Evolutionary conservation across 2,113 vertebrate species (phyloP), one percentile per base, ranked within the genome.

Genomic region (Pandion haliaetus): DNA sequence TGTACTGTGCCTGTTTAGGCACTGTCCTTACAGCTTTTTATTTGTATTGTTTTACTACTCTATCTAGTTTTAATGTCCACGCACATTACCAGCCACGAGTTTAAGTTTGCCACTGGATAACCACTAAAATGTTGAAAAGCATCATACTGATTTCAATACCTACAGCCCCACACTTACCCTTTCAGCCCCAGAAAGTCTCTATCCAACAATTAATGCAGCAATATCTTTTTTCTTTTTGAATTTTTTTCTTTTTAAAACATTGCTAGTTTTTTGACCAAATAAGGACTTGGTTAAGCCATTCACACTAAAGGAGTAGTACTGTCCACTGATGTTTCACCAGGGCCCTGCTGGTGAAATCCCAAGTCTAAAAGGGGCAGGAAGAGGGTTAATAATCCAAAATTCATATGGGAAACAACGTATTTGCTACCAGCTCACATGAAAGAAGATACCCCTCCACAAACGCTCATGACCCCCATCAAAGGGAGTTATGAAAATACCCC

Each of bases 121-220:
- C 15, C 20, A 79, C 19, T 82, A 34, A 79, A 89, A 84, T 29
- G 4, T 29, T 81, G 17, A 81, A 82, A 81, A 66, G 23, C 12
- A 29, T 18, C 3, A 2, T 40, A 54, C 9, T 26, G 67, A 83
- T 78, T 70, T 36, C 28, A 58, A 18, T n/a, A 84, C 5, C 31
- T 70, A 12, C 0, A 0, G 28, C 14, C 6, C n/a, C 19, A 86
- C 55, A 79, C 25, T 23, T 71, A 58, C 3, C 5, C 14, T 81
- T 81, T 81, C 10, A 13, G 20, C 3, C 21, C 24, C 3, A 5
- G 42, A 73, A 78, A n/a, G 3, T 67, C 31, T 59, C 6, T 63
- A 42, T 59, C 40, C 18, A 77, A 65, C 28, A 58, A 50, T 26
- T 66, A 82, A 49, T 34, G 21, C 18, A 59, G 8, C 13, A 70